Evolutionary conservation across 2,797 vertebrate species (phyloP).

Genomic region (Dryobates pubescens): DNA sequence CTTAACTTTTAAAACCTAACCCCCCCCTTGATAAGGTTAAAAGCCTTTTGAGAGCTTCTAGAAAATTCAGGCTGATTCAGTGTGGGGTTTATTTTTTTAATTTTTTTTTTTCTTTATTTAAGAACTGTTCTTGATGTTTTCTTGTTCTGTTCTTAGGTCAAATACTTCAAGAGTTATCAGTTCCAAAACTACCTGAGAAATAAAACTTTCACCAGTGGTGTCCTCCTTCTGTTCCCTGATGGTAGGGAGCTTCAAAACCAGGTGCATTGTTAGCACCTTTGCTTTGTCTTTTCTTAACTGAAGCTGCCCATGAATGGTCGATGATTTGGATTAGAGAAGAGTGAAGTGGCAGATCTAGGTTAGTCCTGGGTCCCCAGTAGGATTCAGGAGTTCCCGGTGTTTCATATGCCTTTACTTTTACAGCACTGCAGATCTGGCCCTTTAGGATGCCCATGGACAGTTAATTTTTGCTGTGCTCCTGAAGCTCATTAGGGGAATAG

Average conservation of each 20-base stretch:
- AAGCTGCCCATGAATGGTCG: background rate
- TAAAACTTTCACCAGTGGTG: background rate
- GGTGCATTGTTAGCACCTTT: background rate
- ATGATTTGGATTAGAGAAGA: background rate
- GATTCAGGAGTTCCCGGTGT: background rate
- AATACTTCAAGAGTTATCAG: background rate
- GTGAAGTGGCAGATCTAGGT: background rate
- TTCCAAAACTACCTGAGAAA: background rate
- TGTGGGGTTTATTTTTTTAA: background rate
- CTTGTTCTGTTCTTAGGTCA: background rate
- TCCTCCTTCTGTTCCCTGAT: background rate
- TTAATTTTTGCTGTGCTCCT: background rate
- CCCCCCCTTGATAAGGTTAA: background rate
- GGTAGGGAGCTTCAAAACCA: background rate
- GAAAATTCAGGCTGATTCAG: background rate
- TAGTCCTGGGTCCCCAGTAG: background rate
- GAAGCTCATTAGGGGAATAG: background rate
- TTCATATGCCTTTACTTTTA: background rate
- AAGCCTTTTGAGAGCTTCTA: background rate
- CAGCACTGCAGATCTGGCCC: background rate
- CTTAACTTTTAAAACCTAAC: background rate
- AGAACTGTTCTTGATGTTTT: background rate
- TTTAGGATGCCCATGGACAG: background rate
- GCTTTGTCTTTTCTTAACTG: background rate
- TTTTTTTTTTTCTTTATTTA: background rate